Evolutionary conservation across 2,888 invertebrate genomes (phyloP).

Genomic region (Adineta ricciae): DNA sequence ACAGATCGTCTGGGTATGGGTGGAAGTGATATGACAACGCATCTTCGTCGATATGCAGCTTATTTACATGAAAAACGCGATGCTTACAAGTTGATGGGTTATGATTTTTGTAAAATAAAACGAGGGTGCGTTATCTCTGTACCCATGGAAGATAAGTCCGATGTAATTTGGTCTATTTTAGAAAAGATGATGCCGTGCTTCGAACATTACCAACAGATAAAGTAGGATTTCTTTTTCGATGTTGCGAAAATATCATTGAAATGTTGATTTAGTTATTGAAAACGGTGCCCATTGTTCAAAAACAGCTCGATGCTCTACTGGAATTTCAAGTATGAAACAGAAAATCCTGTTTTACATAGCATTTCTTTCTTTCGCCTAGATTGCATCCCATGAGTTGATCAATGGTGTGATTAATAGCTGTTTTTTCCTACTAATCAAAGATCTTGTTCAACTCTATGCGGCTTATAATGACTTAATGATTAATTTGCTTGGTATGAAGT

Average conservation of each 20-base stretch:
- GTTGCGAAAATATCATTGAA: neutral
- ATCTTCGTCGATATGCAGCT: slow-evolving; percentile 93
- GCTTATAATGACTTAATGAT: slow-evolving; percentile 99
- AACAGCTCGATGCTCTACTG: slow-evolving; percentile 81
- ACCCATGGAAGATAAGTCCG: neutral
- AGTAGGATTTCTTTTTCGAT: slow-evolving; percentile 37
- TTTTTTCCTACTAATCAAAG: slow-evolving; percentile 90
- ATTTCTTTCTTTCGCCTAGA: slow-evolving; percentile 48
- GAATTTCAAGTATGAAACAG: slow-evolving; percentile 68
- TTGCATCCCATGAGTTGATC: slow-evolving; percentile 84
- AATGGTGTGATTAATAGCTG: slow-evolving; percentile 30
- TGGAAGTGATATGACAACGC: slow-evolving; percentile 98
- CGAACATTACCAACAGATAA: slow-evolving; percentile 95
- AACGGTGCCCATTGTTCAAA: slow-evolving; percentile 85
- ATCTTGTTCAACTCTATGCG: slow-evolving; percentile 93
- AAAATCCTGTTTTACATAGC: no score
- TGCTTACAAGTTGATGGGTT: slow-evolving; percentile 93
- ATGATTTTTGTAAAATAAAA: slow-evolving; percentile 99
- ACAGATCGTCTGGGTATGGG: slow-evolving; percentile 92
- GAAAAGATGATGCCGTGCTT: slow-evolving; percentile 89
- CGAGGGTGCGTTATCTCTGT: slow-evolving; percentile 65
- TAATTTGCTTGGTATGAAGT: slow-evolving; percentile 58
- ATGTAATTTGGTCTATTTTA: slow-evolving; percentile 47
- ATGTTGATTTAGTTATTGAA: slow-evolving; percentile 60
- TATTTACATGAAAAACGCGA: slow-evolving; percentile 98